Conservation (phyloP, 2,888 invertebrate genomes). For the Antheraea yamamai region DNA sequence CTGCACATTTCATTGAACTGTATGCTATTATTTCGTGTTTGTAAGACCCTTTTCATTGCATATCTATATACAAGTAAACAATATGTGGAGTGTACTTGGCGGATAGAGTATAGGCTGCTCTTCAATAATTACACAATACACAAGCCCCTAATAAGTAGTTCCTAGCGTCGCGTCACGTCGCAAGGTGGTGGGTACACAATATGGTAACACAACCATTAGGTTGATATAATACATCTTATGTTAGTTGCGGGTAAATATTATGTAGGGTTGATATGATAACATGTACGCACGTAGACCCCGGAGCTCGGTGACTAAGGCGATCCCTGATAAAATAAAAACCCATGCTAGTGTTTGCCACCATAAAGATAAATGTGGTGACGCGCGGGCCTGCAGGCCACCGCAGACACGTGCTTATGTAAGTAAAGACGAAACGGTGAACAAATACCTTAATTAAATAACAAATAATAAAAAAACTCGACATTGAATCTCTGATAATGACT, state of each 20-base stretch:
- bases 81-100: not conserved
- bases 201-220: constrained; percentile 38
- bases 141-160: constrained; percentile 8
- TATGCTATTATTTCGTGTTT: not conserved
- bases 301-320: constrained; percentile 65
- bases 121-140: constrained; percentile 32
- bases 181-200: constrained; percentile 16
- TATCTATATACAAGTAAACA: not conserved
- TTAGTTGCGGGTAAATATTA: constrained; percentile 62
- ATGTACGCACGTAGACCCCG: constrained; percentile 50
- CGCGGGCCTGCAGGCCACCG: constrained; percentile 62
- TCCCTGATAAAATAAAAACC: constrained; percentile 72
- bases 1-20: not conserved
- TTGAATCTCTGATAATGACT: constrained; percentile 61
- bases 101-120: not conserved
- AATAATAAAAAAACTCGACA: constrained; percentile 67
- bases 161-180: not conserved
- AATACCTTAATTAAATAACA: constrained; percentile 72
- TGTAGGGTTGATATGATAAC: constrained; percentile 70
- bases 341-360: constrained; percentile 67
- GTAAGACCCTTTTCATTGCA: not conserved
- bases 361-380: constrained; percentile 72
- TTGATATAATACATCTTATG: constrained; percentile 50
- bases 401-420: constrained; percentile 58
- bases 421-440: constrained; percentile 52